These are phyloP conservation scores for Coleophora deauratella DNA, from an alignment of 2,888 invertebrate species.

Conservation along the genomic window DNA sequence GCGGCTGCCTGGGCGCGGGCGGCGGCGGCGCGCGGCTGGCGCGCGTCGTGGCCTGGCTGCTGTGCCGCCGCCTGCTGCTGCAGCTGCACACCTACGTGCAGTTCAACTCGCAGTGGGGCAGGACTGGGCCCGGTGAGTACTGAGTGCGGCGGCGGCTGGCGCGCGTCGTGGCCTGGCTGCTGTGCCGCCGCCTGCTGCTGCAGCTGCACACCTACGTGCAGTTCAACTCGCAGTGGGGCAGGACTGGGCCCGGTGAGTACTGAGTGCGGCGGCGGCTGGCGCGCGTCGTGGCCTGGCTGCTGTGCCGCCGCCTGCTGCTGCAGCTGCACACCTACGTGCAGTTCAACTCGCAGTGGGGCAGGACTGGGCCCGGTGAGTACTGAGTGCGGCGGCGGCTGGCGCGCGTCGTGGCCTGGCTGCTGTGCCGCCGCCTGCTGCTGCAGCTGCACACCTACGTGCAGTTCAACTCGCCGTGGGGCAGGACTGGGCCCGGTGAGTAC, in stretches of 20 bases:
- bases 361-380: slow-evolving; percentile 24
- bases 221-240: slow-evolving; percentile 80
- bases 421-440: slow-evolving; percentile 77
- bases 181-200: slow-evolving; percentile 77
- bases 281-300: slow-evolving; percentile 94
- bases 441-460: slow-evolving; percentile 96
- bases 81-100: slow-evolving; percentile 96
- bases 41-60: slow-evolving; percentile 94
- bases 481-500: slow-evolving; percentile 24
- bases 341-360: slow-evolving; percentile 80
- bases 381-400: slow-evolving; percentile 74
- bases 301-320: slow-evolving; percentile 77
- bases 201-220: slow-evolving; percentile 96
- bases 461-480: slow-evolving; percentile 80
- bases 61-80: slow-evolving; percentile 89
- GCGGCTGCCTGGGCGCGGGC: slow-evolving; percentile 43
- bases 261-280: slow-evolving; percentile 74
- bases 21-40: slow-evolving; percentile 73
- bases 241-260: slow-evolving; percentile 24
- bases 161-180: slow-evolving; percentile 94
- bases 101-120: slow-evolving; percentile 80
- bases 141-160: slow-evolving; percentile 74
- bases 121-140: slow-evolving; percentile 24
- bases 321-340: slow-evolving; percentile 96
- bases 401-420: slow-evolving; percentile 94